Base-by-base conservation (phyloP, 2,888 invertebrate genomes). In the Lasioglossum marginatum region DNA sequence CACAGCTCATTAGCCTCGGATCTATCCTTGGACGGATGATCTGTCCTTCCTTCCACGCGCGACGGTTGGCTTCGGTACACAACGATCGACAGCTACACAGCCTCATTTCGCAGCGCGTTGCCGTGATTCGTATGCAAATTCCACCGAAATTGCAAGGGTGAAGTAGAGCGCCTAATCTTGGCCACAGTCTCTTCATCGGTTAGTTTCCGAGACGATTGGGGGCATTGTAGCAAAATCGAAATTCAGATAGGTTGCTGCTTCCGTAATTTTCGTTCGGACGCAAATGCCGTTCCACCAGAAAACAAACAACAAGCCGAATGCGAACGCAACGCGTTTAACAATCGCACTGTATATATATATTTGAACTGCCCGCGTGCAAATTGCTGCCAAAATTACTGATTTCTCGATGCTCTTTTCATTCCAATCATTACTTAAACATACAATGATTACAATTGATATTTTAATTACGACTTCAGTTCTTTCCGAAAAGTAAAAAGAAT, bases 41-140 rank as follows among this genome's bases (percentile, higher is more conserved):
- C 45, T 31, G 45, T 76, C 70, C 77, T 77, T 85, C 78, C 77
- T 73, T 85, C 76, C 12, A 43, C 43, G 12, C 43, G 10, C 43
- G 43, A 48, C 66, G 19, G 70, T 52, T 60, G 45, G 73, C 27
- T 40, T 72, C 85, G 76, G 81, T 81, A 86, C 77, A 76, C 83
- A 79, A 78, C 85, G 76, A 80, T 52, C 57, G 70, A 63, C 81
- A 66, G 75, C 80, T 63, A 68, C 73, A 45, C 68, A 72, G 72
- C 34, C 66, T 43, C 72, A 23, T 68, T 68, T 45, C 40, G 70
- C 23, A 2, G 5, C 71, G 31, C 66, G 37, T 45, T 45, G 57
- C 57, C 40, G 82, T 81, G 52, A 89, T 82, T 88, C 88, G 86
- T 71, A 90, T 88, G 90, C 77, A 90, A 90, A 90, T 90, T 84